These are phyloP conservation scores for Yponomeuta malinellus DNA, from an alignment of 2,888 invertebrate species.

Conservation along the genomic window DNA sequence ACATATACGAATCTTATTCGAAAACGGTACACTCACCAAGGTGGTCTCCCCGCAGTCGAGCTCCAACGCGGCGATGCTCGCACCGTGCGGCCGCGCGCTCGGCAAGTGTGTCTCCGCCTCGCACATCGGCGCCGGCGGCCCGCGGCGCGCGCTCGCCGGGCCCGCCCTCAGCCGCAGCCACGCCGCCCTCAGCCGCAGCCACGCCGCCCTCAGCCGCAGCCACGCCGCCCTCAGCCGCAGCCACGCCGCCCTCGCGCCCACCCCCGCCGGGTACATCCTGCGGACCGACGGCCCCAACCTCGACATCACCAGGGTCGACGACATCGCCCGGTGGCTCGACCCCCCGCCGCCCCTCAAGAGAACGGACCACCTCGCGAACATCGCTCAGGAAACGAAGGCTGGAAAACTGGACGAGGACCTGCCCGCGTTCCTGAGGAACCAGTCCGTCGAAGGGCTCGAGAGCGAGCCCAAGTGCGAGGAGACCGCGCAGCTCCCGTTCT, in stretches of 20 bases:
- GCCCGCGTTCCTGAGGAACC: constrained; percentile 62
- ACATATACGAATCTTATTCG: too few relatives aligned
- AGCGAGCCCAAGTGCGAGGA: constrained; percentile 39
- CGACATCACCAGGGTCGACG: constrained; percentile 65
- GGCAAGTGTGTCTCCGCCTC: constrained; percentile 69
- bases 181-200: constrained; percentile 16
- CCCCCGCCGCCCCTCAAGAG: constrained; percentile 51
- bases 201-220: constrained; percentile 14
- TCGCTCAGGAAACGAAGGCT: constrained; percentile 22
- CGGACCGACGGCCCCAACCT: constrained; percentile 44
- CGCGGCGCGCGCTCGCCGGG: constrained; percentile 24
- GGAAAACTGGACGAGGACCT: constrained; percentile 26
- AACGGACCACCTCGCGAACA: constrained; percentile 33
- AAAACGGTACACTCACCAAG: too few relatives aligned
- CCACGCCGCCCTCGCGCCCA: constrained; percentile 36
- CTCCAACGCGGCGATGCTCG: constrained; percentile 33
- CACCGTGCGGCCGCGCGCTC: constrained; percentile 32
- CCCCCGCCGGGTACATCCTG: constrained; percentile 59
- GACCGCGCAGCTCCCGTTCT: constrained; percentile 33
- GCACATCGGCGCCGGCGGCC: constrained; percentile 35
- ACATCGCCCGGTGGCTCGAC: constrained; percentile 64
- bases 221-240: constrained; percentile 35
- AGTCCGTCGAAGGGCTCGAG: constrained; percentile 62
- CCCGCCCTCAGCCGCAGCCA: constrained; percentile 16
- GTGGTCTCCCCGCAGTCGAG: constrained; percentile 33